phyloP scores from a whole-genome alignment of 2,113 vertebrate genomes.

The Megaceryle torquata region DNA sequence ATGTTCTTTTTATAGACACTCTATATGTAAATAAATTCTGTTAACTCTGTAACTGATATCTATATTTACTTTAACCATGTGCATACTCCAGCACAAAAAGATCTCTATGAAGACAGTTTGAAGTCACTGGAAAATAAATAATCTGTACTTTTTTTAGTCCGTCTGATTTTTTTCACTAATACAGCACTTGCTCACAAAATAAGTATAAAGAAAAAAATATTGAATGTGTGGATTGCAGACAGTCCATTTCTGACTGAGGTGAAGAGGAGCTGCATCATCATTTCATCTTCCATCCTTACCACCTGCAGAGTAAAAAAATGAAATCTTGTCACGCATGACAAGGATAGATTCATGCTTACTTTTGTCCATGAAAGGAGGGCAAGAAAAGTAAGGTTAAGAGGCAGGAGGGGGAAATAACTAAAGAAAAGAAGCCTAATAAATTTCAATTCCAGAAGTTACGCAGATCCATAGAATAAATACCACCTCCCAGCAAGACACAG shows the following conservation, averaged over 20 bases:
- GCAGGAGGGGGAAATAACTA: background rate
- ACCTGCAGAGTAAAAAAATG: conserved; percentile 26
- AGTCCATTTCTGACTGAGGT: conserved; percentile 14
- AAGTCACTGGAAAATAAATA: background rate
- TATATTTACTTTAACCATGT: background rate
- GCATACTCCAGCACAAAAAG: background rate
- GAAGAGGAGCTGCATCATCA: background rate
- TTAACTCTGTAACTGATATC: background rate
- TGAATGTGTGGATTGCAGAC: conserved; percentile 17
- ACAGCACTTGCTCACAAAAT: background rate
- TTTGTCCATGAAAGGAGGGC: conserved; percentile 38
- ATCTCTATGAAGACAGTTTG: background rate
- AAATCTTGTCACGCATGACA: conserved; percentile 27
- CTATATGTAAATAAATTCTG: background rate
- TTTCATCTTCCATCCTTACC: conserved; percentile 14
- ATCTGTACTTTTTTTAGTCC: background rate
- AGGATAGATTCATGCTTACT: conserved; percentile 12
- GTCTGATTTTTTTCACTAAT: background rate
- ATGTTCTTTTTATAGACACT: background rate
- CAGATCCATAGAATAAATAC: conserved; percentile 4
- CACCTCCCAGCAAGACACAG: background rate
- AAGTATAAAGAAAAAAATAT: conserved; percentile 18
- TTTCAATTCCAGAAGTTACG: conserved; percentile 54
- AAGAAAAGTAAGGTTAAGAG: conserved; percentile 12
- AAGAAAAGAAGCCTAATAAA: background rate